These are phyloP conservation scores for Leptinotarsa undecemlineata DNA, from an alignment of 1,140 invertebrate species.

Conservation along the genomic window DNA sequence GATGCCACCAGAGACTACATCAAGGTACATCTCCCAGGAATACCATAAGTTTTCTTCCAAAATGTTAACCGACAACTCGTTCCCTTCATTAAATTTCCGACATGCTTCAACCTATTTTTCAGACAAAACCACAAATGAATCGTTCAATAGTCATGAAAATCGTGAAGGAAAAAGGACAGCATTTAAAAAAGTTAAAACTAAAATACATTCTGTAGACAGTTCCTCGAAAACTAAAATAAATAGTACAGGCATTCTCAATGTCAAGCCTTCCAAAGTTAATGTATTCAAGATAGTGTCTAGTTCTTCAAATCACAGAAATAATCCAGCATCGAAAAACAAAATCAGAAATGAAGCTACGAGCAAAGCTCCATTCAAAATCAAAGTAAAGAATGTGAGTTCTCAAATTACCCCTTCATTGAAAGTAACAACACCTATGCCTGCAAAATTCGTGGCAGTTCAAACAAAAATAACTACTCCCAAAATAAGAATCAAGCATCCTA, in stretches of 20 bases:
- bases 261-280: not conserved
- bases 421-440: not conserved
- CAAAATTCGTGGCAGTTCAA: not conserved
- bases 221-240: slow-evolving; percentile 1
- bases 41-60: slow-evolving; percentile 14
- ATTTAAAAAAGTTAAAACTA: not conserved
- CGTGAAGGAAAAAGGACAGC: slow-evolving; percentile 20
- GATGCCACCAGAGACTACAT: slow-evolving; percentile 40
- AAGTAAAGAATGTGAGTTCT: not conserved
- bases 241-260: not conserved
- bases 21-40: slow-evolving; percentile 46
- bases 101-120: slow-evolving; percentile 3
- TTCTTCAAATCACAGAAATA: not conserved
- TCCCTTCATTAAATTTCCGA: not conserved
- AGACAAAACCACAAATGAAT: not conserved
- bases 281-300: not conserved
- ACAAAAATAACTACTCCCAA: slow-evolving; percentile 16
- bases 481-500: not conserved
- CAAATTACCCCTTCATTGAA: not conserved
- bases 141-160: slow-evolving; percentile 13
- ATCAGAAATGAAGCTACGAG: not conserved
- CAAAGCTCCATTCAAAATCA: slow-evolving; percentile 12
- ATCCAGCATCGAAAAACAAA: not conserved
- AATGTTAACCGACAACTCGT: not conserved
- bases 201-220: not conserved